Conservation (phyloP, 2,113 vertebrate genomes). For the Piliocolobus tephrosceles region DNA sequence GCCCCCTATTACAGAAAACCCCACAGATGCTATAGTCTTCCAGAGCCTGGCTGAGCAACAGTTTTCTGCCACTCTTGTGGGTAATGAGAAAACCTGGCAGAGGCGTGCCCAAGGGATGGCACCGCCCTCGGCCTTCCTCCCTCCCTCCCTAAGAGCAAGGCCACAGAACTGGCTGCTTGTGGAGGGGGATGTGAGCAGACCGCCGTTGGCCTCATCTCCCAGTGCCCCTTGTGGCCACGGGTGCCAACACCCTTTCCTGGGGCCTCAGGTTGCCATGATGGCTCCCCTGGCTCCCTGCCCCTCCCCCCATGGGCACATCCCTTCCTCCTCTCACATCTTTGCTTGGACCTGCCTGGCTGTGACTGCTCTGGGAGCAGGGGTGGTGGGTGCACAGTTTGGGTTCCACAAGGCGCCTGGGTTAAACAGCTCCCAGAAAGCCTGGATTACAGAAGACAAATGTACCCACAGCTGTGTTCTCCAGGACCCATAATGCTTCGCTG, state of each 20-base stretch:
- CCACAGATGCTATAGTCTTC: too few relatives aligned
- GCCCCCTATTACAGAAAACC: not conserved
- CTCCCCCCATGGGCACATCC: too few relatives aligned
- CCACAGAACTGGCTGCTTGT: not conserved
- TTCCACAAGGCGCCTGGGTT: not conserved
- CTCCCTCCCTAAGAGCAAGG: not conserved
- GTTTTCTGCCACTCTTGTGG: not conserved
- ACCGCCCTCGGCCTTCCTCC: not conserved
- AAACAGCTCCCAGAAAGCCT: not conserved
- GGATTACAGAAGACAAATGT: not conserved
- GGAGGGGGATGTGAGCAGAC: not conserved
- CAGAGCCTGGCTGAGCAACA: not conserved
- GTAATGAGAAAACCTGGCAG: not conserved
- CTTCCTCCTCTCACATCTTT: not conserved
- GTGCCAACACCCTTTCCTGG: not conserved
- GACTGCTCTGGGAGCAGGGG: not conserved
- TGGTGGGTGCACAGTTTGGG: not conserved
- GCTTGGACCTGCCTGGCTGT: not conserved
- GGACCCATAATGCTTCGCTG: not conserved
- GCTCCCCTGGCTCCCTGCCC: too few relatives aligned
- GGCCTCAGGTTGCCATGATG: not conserved
- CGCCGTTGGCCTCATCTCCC: not conserved
- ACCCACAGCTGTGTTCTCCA: too few relatives aligned
- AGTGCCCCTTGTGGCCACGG: not conserved
- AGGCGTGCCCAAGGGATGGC: accelerated